Base-by-base conservation (phyloP, 2,888 invertebrate species). In the Ferdinandea cuprea region DNA sequence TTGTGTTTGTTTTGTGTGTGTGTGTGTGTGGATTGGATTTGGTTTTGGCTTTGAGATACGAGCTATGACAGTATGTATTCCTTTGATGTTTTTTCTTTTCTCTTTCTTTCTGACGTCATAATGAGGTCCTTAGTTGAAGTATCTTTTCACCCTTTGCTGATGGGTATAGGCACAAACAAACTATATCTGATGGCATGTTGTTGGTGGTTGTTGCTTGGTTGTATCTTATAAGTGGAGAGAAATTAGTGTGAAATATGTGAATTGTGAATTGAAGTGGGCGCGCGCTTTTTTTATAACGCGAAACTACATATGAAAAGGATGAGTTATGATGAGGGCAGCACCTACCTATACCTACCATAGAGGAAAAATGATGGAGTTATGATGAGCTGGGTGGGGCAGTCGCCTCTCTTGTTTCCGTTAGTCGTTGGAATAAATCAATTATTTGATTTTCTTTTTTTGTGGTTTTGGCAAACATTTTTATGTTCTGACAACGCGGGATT, bases 231-330 rank as follows among this genome's bases (percentile, higher is more conserved):
- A 81, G 71, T 72, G 77, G 65, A 77, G 77, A 65, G 17, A 56
- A 72, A 66, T 83, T 59, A 83, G 81, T 83, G 81, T 83, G 81
- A 77, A 66, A 77, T 81, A 48, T 68, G 50, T 65, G 28, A 54
- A 59, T 72, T 61, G 56, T 65, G 25, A 59, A 66, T 79, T 68
- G 68, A 79, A 73, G 61, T 73, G 56, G 79, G 74, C 69, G 68
- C 48, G 69, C 28, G 44, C 42, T 42, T 42, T 17, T 4, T n/a
- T 25, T 25, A 5, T 25, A 5, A 25, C 25, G n/a, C n/a, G n/a
- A 25, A 35, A 35, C 35, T 35, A n/a, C n/a, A n/a, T n/a, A 61
- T 46, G 35, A 17, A 13, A 40, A 66, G 65, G 65, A 79, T 79
- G 59, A 79, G 66, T 68, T 79, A 79, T 73, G 65, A 37, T 32